phyloP scores from a whole-genome alignment of 1,140 invertebrate species.

The Pachyrhynchus sulphureomaculatus region DNA sequence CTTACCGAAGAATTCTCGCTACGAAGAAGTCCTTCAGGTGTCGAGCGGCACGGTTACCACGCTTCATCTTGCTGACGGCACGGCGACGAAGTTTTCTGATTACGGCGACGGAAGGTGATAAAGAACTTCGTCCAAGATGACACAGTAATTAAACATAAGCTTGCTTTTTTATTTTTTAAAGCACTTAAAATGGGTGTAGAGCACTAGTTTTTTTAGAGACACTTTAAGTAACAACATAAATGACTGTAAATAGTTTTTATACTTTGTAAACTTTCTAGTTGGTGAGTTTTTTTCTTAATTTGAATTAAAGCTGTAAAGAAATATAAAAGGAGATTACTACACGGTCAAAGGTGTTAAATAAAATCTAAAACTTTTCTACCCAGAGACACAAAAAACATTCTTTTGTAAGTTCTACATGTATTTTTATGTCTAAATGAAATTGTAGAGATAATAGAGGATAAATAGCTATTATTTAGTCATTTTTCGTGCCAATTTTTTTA shows the following conservation, averaged over 20 bases:
- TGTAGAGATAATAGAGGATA: no score
- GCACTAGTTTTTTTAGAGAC: not conserved
- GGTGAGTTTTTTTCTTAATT: not conserved
- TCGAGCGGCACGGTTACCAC: constrained; percentile 13
- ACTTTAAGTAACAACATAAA: not conserved
- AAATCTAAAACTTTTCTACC: no score
- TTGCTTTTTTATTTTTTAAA: constrained; percentile 11
- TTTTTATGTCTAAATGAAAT: no score
- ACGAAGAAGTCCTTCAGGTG: constrained; percentile 20
- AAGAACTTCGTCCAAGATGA: constrained; percentile 19
- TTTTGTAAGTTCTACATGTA: no score
- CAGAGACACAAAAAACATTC: no score
- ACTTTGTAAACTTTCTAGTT: not conserved
- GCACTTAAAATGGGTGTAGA: not conserved
- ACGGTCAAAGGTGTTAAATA: no score
- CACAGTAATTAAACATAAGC: constrained; percentile 25
- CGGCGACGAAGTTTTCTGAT: not conserved
- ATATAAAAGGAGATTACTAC: no score
- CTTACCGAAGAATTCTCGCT: not conserved
- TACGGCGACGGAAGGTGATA: constrained; percentile 19
- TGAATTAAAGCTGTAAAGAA: no score
- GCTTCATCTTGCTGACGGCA: constrained; percentile 1
- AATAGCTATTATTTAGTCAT: no score
- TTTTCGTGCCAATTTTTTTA: no score
- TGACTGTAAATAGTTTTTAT: not conserved